Evolutionary conservation across 2,797 vertebrate genomes (phyloP), one percentile per base, ranked within the genome.

Genomic region (Cynodonichthys magdalenae): DNA sequence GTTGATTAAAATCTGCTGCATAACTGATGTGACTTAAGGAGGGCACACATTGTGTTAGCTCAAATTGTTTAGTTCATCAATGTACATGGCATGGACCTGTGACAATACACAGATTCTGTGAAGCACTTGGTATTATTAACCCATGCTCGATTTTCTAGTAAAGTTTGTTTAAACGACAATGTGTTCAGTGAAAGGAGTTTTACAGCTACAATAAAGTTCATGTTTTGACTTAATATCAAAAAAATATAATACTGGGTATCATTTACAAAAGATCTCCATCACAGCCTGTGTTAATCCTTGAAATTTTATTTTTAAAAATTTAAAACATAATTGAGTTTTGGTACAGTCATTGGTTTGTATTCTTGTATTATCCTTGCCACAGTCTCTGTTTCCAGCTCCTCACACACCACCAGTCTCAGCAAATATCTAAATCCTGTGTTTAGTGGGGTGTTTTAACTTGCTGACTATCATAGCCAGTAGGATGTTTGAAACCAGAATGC

Each of bases 1-100:
- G 53, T 15, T 49, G 24, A 55, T 55, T 64, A 39, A 19, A 17
- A 49, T 56, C 28, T 59, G 34, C 41, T 56, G 61, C 28, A 31
- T 64, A 29, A 56, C 17, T 63, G 51, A 50, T 60, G 4, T 66
- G 41, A 66, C 53, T 65, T 56, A 65, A 56, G n/a, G 34, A 65
- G 45, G 60, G 34, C 45, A 49, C 31, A 41, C 63, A 39, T 55
- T 53, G 28, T 6, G 51, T 10, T 53, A 20, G 39, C 45, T 36
- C 12, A 8, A 11, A 51, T 42, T 28, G 12, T 62, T 54, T 50
- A 68, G 44, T 39, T 61, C 42, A 42, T 14, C 5, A 7, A 9
- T 36, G 12, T 59, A 47, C 17, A 27, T 0, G 17, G 6, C 31
- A 46, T 18, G 3, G 39, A 49, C 9, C 18, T 44, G 50, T 57